Evolutionary conservation across 2,797 vertebrate genomes (phyloP).

Genomic region (Smutsia temminckii): DNA sequence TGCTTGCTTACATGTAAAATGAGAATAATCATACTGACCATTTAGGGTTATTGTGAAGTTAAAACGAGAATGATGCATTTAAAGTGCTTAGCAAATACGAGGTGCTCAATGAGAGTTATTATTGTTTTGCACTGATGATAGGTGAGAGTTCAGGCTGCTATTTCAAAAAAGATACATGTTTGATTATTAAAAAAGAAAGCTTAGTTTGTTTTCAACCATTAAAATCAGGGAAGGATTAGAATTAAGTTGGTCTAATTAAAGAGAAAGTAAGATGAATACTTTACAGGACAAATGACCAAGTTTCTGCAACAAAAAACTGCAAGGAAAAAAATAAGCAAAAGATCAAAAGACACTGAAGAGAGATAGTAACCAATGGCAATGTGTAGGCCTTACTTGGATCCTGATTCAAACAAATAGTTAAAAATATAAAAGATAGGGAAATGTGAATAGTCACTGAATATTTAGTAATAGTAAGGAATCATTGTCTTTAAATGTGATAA

Average conservation of each 20-base stretch:
- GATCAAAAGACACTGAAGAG: background rate
- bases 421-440: background rate
- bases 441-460: background rate
- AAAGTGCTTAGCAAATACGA: background rate
- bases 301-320: background rate
- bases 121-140: background rate
- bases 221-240: background rate
- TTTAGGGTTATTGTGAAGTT: background rate
- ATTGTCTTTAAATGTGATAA: background rate
- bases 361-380: background rate
- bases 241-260: background rate
- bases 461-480: background rate
- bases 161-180: background rate
- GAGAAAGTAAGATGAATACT: background rate
- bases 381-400: background rate
- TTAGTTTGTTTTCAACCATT: conserved; percentile 16
- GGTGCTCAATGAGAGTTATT: background rate
- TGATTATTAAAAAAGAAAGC: background rate
- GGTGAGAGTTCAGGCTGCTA: background rate
- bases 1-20: background rate
- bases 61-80: background rate
- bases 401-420: background rate
- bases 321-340: conserved; percentile 7
- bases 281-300: background rate
- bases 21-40: background rate